Evolutionary conservation across 1,140 invertebrate species (phyloP), one percentile per base, ranked within the genome.

Genomic region (Streblospio benedicti): DNA sequence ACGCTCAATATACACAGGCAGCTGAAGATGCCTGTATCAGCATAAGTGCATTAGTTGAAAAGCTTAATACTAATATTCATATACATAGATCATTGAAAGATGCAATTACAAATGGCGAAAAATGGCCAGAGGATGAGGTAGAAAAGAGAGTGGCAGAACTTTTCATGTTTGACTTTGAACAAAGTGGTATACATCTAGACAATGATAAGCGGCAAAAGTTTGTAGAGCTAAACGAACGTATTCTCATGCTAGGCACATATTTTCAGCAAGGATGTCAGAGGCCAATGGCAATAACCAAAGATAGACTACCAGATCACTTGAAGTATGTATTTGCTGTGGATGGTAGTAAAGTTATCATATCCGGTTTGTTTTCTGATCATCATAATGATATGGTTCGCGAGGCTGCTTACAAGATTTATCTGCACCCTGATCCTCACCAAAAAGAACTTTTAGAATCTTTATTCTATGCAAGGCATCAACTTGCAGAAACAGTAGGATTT

Each of bases 151-250:
- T 98, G 2, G 85, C 86, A 1, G 82, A 87, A 69, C 76, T 98
- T 54, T 97, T 97, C 79, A 76, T 95, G 32, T 91, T 93, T 78
- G 94, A 98, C 75, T 97, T 97, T 80, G 93, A 97, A 75, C 92
- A 96, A 76, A 88, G 88, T 79, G 94, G 93, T 5, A 97, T 97
- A 65, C 93, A 97, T 76, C 80, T 98, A 52, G 82, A 85, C n/a
- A 87, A 93, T 65, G 72, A 81, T 2, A 82, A 75, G 64, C 79
- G 92, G 53, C 74, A 84, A 61, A 77, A 83, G 64, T 91, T 96
- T 59, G 91, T 96, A 0, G 78, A 84, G 1, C 78, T 95, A 0
- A 96, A 94, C 75, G 86, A 95, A 73, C 79, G 80, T 38, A 89
- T 91, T 56, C 72, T 87, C 49, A 83, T 90, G 75, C 78, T 89